Evolutionary conservation across 2,888 invertebrate genomes (phyloP), one percentile per base, ranked within the genome.

Genomic region (Heliothis peltigera): DNA sequence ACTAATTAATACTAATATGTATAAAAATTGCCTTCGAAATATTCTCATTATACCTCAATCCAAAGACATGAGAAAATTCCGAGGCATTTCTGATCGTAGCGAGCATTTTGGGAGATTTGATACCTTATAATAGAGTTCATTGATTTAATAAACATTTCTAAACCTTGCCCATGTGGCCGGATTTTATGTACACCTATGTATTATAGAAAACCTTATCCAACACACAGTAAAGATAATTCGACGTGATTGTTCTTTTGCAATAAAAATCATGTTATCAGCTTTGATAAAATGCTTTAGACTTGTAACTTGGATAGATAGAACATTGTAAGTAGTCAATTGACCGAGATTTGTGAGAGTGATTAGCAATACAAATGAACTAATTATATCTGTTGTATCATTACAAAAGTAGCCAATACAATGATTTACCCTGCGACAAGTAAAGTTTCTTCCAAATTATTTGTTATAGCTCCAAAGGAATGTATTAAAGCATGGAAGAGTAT

Each of bases 281-380:
- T 44, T 52, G 72, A 70, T 70, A 66, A 70, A 70, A 59, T 71
- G 46, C 35, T 73, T 66, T 22, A 47, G 48, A 46, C 51, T 73
- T 64, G 56, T 69, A 28, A 55, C n/a, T 35, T 44, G 42, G 51
- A 39, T 32, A 66, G 80, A 82, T 83, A 81, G 58, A 64, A 49
- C 48, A 48, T 58, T 60, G 54, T 69, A 80, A 80, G 82, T 84
- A 79, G 79, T 69, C 81, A 80, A 77, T 85, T 87, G 85, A 87
- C 87, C 83, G 83, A 83, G 77, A 85, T 86, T 82, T 65, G 56
- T 64, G 28, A 68, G 54, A 73, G 42, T 63, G 65, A 78, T 76
- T 65, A 68, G 51, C 43, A 28, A 22, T 57, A 61, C 35, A 54
- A 56, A 42, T 61, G 19, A 18, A 28, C 1, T 39, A 19, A 46